These are phyloP conservation scores for Syngnathus rostellatus DNA, from an alignment of 2,797 vertebrate genomes.

Conservation along the genomic window DNA sequence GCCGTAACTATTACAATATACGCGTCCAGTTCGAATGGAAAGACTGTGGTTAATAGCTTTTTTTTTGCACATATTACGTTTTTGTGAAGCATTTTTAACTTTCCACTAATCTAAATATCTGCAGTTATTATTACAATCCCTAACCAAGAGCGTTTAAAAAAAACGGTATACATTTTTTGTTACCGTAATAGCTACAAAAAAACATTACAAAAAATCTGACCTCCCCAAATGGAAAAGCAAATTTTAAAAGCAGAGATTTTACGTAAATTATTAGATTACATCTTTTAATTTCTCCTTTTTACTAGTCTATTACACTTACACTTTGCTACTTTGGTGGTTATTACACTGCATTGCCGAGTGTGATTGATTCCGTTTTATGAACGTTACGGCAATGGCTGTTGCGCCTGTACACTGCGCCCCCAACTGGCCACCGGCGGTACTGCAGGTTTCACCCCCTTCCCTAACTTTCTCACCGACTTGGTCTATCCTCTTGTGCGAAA, in stretches of 20 bases:
- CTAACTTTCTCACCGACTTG: conserved; percentile 8
- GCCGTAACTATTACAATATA: not conserved
- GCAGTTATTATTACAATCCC: not conserved
- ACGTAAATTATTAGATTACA: not conserved
- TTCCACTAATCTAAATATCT: not conserved
- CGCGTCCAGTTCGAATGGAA: not conserved
- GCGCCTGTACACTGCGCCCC: not conserved
- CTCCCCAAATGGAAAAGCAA: not conserved
- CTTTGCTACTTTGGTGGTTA: not conserved
- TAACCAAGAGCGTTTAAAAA: not conserved
- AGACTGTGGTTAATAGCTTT: not conserved
- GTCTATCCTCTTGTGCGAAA: conserved; percentile 10
- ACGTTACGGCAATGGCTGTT: not conserved
- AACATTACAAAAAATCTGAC: not conserved
- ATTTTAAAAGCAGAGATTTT: not conserved
- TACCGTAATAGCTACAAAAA: not conserved
- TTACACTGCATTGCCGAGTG: not conserved
- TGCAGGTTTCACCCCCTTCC: conserved; percentile 43
- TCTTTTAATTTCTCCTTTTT: not conserved
- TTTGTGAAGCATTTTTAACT: not conserved
- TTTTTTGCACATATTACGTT: not conserved
- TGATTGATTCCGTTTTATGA: not conserved
- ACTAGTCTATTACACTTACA: no score
- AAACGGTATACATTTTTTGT: not conserved
- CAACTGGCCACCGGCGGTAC: not conserved